Evolutionary conservation across 2,888 invertebrate genomes (phyloP), one percentile per base, ranked within the genome.

Genomic region (Agrochola macilenta): DNA sequence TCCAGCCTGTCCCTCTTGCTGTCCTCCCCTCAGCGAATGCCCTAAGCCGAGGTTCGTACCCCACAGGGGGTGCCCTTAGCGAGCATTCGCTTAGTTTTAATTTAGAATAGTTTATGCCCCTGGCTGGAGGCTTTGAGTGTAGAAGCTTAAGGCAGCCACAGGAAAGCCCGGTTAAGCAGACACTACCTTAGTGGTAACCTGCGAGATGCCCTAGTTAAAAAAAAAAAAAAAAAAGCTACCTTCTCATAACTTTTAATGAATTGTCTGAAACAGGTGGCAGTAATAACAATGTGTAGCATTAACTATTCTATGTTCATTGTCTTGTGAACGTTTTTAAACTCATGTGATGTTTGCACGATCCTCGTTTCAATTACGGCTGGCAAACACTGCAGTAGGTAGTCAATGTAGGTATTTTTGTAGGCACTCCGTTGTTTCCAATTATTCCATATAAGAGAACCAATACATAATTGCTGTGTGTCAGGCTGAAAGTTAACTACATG

Each of bases 391-490:
- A n/a, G 35, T 71, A n/a, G 5, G 30, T 30, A 30, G 30, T 30
- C 30, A 30, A 30, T 30, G 26, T 39, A 7, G 11, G 39, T 58
- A 20, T 9, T 35, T 14, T 26, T 14, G 9, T 66, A 12, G 35
- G 26, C 49, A 52, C 46, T 46, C 5, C n/a, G n/a, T 35, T 39
- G 52, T 68, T 57, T 39, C 64, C 57, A 65, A 82, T 77, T 83
- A 86, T 64, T 69, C 23, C n/a, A n/a, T n/a, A n/a, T n/a, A 46
- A 69, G 78, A 77, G 81, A 83, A 76, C 43, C 26, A 60, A 58
- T 52, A 46, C 12, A 3, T 46, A 64, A 77, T 61, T 58, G 46
- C n/a, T 58, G n/a, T 52, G 26, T 74, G 49, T 74, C 73, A 52
- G n/a, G 17, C 64, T 63, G 39, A 65, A 69, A 68, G 35, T 70